A percentile compares a stretch with the other conserved stretches of the same genome.
Conservation (phyloP, 2,113 vertebrate species). For the Oryzias curvinotus region DNA sequence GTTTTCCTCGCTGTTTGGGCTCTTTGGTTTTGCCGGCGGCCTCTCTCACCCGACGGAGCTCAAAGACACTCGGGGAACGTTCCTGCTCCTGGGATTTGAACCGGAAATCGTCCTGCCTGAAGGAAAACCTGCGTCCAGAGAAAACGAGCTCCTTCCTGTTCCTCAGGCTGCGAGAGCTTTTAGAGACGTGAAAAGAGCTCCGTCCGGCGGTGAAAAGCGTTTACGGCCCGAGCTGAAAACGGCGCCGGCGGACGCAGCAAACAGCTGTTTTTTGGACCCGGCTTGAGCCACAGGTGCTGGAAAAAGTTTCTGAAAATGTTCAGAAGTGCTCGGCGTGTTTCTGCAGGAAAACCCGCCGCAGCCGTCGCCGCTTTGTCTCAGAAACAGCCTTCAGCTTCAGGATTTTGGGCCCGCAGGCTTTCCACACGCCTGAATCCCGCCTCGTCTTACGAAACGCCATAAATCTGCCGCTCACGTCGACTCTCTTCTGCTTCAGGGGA, state of each 20-base stretch:
- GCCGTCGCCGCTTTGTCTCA: constrained; percentile 16
- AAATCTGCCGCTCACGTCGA: constrained; percentile 26
- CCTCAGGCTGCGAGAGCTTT: neutral
- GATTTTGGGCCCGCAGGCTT: constrained; percentile 11
- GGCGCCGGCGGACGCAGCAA: too few species aligned
- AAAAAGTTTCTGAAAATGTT: constrained; percentile 52
- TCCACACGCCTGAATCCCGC: constrained; percentile 34
- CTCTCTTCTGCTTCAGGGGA: constrained; percentile 78
- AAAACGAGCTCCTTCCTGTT: neutral
- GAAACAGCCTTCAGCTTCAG: constrained; percentile 5
- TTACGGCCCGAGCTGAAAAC: too few species aligned
- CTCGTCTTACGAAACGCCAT: constrained; percentile 8
- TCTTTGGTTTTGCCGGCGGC: constrained; percentile 6
- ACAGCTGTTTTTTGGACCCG: constrained; percentile 18
- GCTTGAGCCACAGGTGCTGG: constrained; percentile 27
- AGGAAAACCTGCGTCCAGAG: neutral
- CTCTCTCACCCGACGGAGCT: constrained; percentile 33
- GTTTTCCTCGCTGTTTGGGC: neutral
- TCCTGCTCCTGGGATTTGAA: constrained; percentile 27
- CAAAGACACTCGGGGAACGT: constrained; percentile 23
- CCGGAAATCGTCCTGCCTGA: constrained; percentile 27
- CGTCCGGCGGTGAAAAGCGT: too few species aligned
- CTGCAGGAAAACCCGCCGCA: constrained; percentile 35
- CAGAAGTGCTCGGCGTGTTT: constrained; percentile 8
- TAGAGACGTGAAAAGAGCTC: too few species aligned